phyloP scores from a whole-genome alignment of 2,113 vertebrate genomes.

The Chunga burmeisteri region DNA sequence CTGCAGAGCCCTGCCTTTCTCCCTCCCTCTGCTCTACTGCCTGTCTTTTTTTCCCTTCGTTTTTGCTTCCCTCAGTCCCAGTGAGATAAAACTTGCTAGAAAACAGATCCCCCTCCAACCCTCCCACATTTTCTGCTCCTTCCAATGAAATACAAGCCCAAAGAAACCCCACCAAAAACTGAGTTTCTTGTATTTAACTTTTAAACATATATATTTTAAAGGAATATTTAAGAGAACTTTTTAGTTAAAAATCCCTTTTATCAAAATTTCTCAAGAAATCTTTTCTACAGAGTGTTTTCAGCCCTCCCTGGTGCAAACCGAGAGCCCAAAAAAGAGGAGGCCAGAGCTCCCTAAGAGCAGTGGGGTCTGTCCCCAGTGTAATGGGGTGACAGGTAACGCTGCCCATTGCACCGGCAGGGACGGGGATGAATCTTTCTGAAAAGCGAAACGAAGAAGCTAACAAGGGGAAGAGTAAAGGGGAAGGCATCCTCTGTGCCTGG shows the following conservation, averaged over 20 bases:
- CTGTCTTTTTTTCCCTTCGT: not conserved
- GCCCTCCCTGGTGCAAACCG: not conserved
- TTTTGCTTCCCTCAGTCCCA: not conserved
- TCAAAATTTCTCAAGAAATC: not conserved
- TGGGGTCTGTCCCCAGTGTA: not conserved
- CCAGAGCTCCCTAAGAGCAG: not conserved
- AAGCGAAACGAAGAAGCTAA: constrained; percentile 34
- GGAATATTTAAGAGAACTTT: not conserved
- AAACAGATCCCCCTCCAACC: not conserved
- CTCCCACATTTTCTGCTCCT: constrained; percentile 24
- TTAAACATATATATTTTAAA: not conserved
- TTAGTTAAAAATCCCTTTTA: not conserved
- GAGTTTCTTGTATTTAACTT: not conserved
- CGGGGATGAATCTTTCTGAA: constrained; percentile 27
- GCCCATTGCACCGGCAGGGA: not conserved
- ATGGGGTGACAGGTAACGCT: not conserved
- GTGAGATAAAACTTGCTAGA: constrained; percentile 22
- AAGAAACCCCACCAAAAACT: not conserved
- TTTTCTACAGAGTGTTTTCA: not conserved
- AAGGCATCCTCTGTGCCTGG: not conserved
- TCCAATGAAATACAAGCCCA: not conserved
- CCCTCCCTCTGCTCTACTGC: not conserved
- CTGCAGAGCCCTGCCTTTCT: not conserved
- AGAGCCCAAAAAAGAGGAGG: not conserved
- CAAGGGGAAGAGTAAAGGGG: not conserved